Evolutionary conservation across 2,888 invertebrate species (phyloP).

Genomic region (Boloria selene): DNA sequence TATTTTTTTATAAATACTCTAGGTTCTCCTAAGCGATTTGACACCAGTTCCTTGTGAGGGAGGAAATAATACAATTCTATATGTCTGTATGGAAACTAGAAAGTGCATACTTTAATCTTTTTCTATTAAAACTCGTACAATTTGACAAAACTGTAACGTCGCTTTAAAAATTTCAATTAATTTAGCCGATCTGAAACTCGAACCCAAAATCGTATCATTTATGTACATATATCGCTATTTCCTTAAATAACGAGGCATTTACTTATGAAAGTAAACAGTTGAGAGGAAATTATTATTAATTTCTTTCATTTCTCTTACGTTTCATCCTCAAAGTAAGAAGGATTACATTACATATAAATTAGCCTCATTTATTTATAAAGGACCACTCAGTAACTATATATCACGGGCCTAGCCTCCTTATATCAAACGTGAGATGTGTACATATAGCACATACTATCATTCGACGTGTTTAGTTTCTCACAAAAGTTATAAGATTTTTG

Average conservation of each 20-base stretch:
- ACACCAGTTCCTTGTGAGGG: too few relatives aligned
- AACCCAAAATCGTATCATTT: too few relatives aligned
- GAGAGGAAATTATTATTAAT: constrained; percentile 6
- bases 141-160: too few relatives aligned
- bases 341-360: constrained; percentile 25
- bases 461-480: neutral
- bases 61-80: too few relatives aligned
- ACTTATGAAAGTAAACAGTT: neutral
- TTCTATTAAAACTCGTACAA: too few relatives aligned
- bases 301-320: constrained; percentile 9
- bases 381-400: constrained; percentile 26
- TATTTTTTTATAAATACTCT: too few relatives aligned
- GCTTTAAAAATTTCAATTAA: too few relatives aligned
- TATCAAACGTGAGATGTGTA: constrained; percentile 9
- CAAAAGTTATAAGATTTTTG: neutral
- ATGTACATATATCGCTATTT: too few relatives aligned
- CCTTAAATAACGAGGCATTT: neutral
- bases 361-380: constrained; percentile 28
- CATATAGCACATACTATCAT: constrained; percentile 1
- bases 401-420: constrained; percentile 12
- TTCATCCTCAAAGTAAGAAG: constrained; percentile 9
- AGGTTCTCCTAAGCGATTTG: too few relatives aligned
- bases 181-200: too few relatives aligned
- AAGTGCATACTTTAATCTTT: too few relatives aligned
- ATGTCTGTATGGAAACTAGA: too few relatives aligned